Percentiles rank a stretch among this genome's conserved stretches.
phyloP scores from a whole-genome alignment of 23 tunicate genomes.

The Trididemnum nubilum region DNA sequence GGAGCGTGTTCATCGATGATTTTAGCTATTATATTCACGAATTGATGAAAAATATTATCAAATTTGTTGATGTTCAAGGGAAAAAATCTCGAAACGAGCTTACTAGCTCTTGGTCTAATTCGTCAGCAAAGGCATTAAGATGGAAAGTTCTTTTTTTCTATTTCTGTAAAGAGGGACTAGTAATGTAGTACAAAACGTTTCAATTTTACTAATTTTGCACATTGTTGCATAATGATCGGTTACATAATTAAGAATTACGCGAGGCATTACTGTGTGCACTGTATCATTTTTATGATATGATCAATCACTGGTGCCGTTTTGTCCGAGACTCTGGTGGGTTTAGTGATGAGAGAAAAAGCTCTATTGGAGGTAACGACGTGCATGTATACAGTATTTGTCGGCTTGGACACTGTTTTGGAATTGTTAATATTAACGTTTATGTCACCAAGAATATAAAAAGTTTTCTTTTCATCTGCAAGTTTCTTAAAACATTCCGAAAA shows the following conservation, averaged over 20 bases:
- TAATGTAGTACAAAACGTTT: not conserved
- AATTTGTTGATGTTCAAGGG: not conserved
- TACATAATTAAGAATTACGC: not conserved
- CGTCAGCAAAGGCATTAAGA: no score
- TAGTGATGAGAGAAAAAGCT: not conserved
- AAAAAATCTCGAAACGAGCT: no score
- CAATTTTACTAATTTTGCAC: not conserved
- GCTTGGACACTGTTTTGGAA: no score
- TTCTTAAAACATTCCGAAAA: no score
- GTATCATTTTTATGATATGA: not conserved
- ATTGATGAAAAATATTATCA: no score
- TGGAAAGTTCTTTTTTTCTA: no score
- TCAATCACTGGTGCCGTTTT: not conserved
- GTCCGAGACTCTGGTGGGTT: not conserved
- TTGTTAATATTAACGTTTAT: no score
- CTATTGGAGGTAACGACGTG: no score
- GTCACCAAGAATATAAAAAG: no score
- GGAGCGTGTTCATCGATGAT: not conserved
- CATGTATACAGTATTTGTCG: no score
- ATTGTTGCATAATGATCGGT: not conserved
- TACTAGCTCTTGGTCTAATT: no score
- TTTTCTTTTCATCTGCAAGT: no score
- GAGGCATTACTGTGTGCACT: not conserved
- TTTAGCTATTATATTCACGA: not conserved
- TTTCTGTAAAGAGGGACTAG: not conserved